Base-by-base conservation (phyloP, 2,888 invertebrate species). In the Papilio protenor region DNA sequence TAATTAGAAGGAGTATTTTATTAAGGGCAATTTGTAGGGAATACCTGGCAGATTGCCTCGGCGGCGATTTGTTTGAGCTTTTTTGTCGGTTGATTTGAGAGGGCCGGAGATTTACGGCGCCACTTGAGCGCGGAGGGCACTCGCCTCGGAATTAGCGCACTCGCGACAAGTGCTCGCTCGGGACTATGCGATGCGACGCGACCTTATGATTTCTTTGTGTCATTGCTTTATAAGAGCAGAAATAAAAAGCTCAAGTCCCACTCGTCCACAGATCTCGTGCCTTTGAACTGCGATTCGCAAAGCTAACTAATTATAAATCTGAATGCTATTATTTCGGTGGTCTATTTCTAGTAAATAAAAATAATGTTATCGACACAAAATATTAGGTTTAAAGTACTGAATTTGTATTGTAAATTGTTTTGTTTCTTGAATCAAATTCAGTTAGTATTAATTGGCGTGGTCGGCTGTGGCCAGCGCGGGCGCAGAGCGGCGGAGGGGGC, bases 1-100 rank as follows among this genome's bases (percentile, higher is more conserved):
- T 93, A 93, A 93, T 93, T 92, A 92, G 89, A 88, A 87, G 84
- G 88, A 91, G 91, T 92, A 92, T 92, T 93, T 93, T 92, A 93
- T 93, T 92, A 91, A 89, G 88, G 89, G 89, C 93, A 93, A 93
- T 93, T 93, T 93, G 93, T 92, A 85, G 86, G 86, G 84, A 90
- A 92, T 93, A 93, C 93, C 93, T 92, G 93, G 84, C 85, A 87
- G 90, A 91, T 89, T 82, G 82, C 82, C 81, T 80, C 81, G 77
- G 81, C 83, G 84, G 84, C 87, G 87, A 90, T 91, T 91, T 89
- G 89, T 85, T 83, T 81, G 77, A 79, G 78, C 80, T 83, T 84
- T 83, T 82, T 81, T 71, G 77, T 77, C 59, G 40, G 77, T 64
- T 73, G 80, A 75, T 80, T 78, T 77, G 55, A 59, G 77, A 75